phyloP scores from a whole-genome alignment of 1,140 invertebrate species.

The Cydia pomonella region DNA sequence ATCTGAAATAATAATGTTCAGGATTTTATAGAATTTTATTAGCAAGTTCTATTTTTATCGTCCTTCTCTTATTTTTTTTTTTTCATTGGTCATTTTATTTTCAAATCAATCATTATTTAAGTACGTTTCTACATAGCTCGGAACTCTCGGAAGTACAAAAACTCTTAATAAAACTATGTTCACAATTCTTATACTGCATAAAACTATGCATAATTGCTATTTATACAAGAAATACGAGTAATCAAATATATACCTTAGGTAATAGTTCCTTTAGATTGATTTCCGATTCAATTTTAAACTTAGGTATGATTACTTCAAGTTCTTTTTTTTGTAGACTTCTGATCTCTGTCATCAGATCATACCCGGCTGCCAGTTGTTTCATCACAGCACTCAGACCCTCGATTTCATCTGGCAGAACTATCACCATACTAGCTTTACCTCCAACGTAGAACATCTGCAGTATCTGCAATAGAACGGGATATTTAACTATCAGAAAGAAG shows the following conservation, averaged over 20 bases:
- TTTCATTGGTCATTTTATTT: background rate
- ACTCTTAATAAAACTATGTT: too few relatives aligned
- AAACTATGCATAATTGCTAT: background rate
- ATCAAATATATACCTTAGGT: background rate
- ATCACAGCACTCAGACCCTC: background rate
- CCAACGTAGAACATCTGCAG: background rate
- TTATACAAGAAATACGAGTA: background rate
- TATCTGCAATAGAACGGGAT: background rate
- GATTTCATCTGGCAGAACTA: constrained; percentile 9
- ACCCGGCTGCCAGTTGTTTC: background rate
- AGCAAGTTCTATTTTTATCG: too few relatives aligned
- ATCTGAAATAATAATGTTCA: background rate
- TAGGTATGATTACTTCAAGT: background rate
- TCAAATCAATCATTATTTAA: too few relatives aligned
- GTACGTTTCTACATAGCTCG: background rate
- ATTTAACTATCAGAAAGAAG: too few relatives aligned
- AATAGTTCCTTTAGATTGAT: background rate
- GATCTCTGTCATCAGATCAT: constrained; percentile 1
- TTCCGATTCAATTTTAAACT: background rate
- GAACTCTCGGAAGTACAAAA: too few relatives aligned
- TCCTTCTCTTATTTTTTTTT: background rate
- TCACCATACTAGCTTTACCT: constrained; percentile 9
- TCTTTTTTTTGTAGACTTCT: background rate
- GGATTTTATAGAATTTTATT: background rate
- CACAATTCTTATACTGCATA: too few relatives aligned